phyloP scores from a whole-genome alignment of 2,888 invertebrate genomes.

The Cosmia trapezina region DNA sequence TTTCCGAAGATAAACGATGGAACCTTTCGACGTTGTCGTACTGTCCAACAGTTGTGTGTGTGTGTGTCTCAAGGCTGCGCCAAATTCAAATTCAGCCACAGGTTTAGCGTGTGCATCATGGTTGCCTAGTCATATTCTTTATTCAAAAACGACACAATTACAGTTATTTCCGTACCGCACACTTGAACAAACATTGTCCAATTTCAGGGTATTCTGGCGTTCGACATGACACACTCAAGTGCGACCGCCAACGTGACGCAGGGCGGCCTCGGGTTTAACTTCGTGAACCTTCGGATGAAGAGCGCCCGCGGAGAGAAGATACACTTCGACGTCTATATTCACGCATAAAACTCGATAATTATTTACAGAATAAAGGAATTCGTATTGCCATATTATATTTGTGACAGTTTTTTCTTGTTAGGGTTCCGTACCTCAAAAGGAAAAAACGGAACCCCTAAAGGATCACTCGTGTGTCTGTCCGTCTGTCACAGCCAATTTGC shows the following conservation, averaged over 20 bases:
- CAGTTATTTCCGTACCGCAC: neutral
- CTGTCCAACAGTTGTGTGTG: too few relatives aligned
- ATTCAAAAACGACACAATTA: neutral
- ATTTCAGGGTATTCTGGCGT: slow-evolving; percentile 75
- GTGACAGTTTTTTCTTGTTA: neutral
- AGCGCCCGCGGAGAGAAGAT: slow-evolving; percentile 74
- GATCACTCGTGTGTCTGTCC: too few relatives aligned
- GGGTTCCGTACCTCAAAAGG: too few relatives aligned
- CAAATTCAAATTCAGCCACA: too few relatives aligned
- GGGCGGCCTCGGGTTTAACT: slow-evolving; percentile 79
- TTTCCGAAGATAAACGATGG: too few relatives aligned
- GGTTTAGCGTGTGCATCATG: neutral
- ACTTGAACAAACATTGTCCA: slow-evolving; percentile 19
- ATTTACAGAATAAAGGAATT: slow-evolving; percentile 11
- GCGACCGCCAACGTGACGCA: slow-evolving; percentile 80
- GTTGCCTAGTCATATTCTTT: neutral
- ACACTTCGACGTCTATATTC: slow-evolving; percentile 78
- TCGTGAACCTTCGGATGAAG: slow-evolving; percentile 80
- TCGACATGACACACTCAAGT: slow-evolving; percentile 65
- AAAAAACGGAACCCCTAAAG: too few relatives aligned
- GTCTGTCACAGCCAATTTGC: too few relatives aligned
- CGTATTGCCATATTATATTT: slow-evolving; percentile 1
- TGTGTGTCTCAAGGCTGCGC: too few relatives aligned
- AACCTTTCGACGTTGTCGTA: too few relatives aligned
- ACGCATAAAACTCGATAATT: slow-evolving; percentile 66